Evolutionary conservation across 2,797 vertebrate genomes (phyloP).

Genomic region (Pseudotriccus pelzelni): DNA sequence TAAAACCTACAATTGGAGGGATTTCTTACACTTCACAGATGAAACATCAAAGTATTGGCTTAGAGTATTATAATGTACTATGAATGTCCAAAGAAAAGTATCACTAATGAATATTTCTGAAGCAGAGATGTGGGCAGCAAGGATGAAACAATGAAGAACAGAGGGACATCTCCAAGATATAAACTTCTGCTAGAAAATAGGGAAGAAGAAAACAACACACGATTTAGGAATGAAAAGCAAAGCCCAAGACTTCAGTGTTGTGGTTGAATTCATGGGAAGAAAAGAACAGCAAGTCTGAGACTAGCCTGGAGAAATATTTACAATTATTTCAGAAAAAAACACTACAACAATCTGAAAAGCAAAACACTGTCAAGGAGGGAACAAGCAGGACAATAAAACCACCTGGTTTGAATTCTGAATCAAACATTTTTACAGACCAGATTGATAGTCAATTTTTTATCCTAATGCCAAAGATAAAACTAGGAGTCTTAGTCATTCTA

Average conservation of each 20-base stretch:
- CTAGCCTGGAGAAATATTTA: background rate
- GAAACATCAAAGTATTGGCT: background rate
- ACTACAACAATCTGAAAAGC: background rate
- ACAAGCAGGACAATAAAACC: background rate
- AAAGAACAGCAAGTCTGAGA: background rate
- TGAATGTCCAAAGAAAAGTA: background rate
- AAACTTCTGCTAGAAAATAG: background rate
- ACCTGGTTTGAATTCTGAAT: background rate
- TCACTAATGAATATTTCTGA: background rate
- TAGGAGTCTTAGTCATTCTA: background rate
- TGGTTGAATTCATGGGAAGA: background rate
- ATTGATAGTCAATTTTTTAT: background rate
- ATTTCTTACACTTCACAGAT: background rate
- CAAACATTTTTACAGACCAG: background rate
- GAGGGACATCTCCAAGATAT: accelerated
- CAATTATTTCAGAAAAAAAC: background rate
- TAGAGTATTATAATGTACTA: background rate
- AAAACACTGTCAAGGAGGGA: background rate
- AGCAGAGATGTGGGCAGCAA: background rate
- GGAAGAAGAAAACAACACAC: background rate
- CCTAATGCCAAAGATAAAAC: background rate
- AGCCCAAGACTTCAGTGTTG: background rate
- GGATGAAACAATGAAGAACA: background rate
- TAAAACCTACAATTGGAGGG: background rate
- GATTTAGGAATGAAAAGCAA: background rate